Conservation (phyloP, 2,113 vertebrate species). For the Thymallus thymallus region DNA sequence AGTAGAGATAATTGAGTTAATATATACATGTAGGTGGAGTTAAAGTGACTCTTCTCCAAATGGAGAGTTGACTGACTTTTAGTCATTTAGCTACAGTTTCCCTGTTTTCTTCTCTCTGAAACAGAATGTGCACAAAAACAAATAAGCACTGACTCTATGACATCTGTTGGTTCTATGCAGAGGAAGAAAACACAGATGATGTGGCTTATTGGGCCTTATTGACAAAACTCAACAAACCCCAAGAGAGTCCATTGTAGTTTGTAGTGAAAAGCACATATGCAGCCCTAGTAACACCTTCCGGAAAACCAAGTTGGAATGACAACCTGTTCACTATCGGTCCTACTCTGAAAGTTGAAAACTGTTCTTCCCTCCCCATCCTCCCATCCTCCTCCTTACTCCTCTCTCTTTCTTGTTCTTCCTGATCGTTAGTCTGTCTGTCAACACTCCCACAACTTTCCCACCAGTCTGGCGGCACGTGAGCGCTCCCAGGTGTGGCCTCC, state of each 20-base stretch:
- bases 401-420: not conserved
- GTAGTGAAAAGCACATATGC: not conserved
- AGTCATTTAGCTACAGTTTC: too few relatives aligned
- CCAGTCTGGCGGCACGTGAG: not conserved
- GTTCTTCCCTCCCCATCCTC: not conserved
- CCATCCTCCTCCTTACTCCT: not conserved
- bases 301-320: constrained; percentile 9
- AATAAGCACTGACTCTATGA: not conserved
- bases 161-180: not conserved
- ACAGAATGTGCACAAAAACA: not conserved
- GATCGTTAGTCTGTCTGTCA: not conserved
- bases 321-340: not conserved
- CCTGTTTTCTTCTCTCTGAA: not conserved
- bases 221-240: too few relatives aligned
- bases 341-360: not conserved
- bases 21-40: too few relatives aligned
- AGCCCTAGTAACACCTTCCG: not conserved
- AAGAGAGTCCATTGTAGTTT: not conserved
- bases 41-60: too few relatives aligned
- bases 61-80: too few relatives aligned
- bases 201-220: not conserved
- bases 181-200: not conserved
- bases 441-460: not conserved
- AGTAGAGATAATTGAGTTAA: too few relatives aligned
- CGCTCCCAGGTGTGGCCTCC: too few relatives aligned